Conservation (phyloP, 1,140 invertebrate genomes). For the Diorhabda sublineata region DNA sequence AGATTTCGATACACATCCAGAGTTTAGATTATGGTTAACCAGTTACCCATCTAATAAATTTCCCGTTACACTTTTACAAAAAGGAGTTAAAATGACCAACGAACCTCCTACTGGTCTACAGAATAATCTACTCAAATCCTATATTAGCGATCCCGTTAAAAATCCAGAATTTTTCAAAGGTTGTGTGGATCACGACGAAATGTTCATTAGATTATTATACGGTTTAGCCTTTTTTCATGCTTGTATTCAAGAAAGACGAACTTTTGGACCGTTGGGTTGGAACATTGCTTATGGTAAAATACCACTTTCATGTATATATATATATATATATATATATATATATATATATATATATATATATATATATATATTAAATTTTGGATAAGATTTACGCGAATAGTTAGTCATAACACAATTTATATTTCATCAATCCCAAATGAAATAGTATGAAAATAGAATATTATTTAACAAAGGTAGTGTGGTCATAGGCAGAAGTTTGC, state of each 20-base stretch:
- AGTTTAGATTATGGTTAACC: constrained; percentile 86
- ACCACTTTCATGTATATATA: background rate
- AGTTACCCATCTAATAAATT: constrained; percentile 86
- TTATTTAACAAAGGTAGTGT: too few species aligned
- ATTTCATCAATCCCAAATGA: too few species aligned
- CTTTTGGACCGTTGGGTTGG: constrained; percentile 91
- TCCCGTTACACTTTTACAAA: constrained; percentile 82
- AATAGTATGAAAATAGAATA: too few species aligned
- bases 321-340: too few species aligned
- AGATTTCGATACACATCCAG: constrained; percentile 61
- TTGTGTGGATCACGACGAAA: constrained; percentile 63
- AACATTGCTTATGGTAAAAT: constrained; percentile 77
- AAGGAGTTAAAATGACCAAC: constrained; percentile 92
- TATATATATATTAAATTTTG: background rate
- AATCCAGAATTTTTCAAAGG: constrained; percentile 65
- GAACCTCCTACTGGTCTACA: constrained; percentile 85
- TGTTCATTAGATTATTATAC: constrained; percentile 80
- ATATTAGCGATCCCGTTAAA: constrained; percentile 72
- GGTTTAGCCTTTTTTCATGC: constrained; percentile 93
- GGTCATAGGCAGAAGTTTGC: too few species aligned
- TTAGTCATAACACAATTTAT: background rate
- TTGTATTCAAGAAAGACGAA: constrained; percentile 84
- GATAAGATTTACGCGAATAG: background rate
- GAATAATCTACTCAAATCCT: constrained; percentile 81
- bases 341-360: too few species aligned